Evolutionary conservation across 2,113 vertebrate species (phyloP), one percentile per base, ranked within the genome.

Genomic region (Holacanthus passer): DNA sequence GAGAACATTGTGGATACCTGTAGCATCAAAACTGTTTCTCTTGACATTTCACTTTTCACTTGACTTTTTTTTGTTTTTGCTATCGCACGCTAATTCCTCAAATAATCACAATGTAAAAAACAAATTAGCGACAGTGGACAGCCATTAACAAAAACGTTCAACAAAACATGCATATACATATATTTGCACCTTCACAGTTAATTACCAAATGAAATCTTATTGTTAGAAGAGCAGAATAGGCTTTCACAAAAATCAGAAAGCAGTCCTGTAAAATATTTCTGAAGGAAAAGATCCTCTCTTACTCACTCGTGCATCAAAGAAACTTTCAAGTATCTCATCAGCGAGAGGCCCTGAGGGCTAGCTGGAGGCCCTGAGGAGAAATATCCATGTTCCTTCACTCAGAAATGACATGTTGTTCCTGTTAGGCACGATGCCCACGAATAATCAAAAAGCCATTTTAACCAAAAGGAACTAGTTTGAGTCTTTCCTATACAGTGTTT

Each of bases 301-400:
- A 50, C 17, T 68, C 13, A 53, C 35, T 52, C 12, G 19, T 52
- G 24, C 55, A 52, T 79, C 55, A 62, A 62, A 60, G 53, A 69
- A 69, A 59, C 39, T 68, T 77, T 48, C 3, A 48, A 68, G 53
- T 32, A 45, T 47, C 39, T 35, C 41, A 35, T 67, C 39, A 47
- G 39, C 4, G 0, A 9, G 62, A 48, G 43, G 43, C 64, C 64
- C 64, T 31, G 64, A 48, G 43, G 73, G 32, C n/a, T 29, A 2
- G 13, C 73, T 60, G 32, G 45, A 53, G 48, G 32, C 56, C 55
- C n/a, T 29, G 31, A 37, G 55, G n/a, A 50, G 17, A 50, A 50
- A 50, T 41, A 27, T 58, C n/a, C 22, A 77, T 32, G 22, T 39
- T 29, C n/a, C 3, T 20, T 31, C 24, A 19, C 11, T 43, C n/a